These are phyloP conservation scores for Drosophila helvetica DNA, from an alignment of 2,888 invertebrate species.

Conservation along the genomic window DNA sequence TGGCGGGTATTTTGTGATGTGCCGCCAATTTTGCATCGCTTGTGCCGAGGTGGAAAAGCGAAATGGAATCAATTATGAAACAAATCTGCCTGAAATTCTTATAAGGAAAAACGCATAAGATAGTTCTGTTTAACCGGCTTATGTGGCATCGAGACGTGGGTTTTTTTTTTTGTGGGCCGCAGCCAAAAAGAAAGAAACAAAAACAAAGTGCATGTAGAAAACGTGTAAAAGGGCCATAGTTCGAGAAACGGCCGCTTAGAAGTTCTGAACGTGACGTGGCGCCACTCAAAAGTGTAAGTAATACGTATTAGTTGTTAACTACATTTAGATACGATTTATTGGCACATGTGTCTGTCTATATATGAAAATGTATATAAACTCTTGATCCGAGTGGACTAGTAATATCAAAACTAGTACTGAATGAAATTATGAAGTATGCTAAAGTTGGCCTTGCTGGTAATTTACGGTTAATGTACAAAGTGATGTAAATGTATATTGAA, in stretches of 20 bases:
- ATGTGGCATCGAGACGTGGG: background rate
- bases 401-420: background rate
- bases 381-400: background rate
- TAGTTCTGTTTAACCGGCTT: background rate
- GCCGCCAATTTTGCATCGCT: background rate
- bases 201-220: background rate
- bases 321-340: background rate
- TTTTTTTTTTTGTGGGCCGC: background rate
- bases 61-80: background rate
- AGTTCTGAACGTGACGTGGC: background rate
- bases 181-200: background rate
- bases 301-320: background rate
- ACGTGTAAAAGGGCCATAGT: background rate
- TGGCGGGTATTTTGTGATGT: background rate
- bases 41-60: background rate
- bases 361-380: background rate
- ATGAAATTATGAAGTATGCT: too few species aligned
- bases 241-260: background rate
- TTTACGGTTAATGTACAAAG: background rate
- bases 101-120: background rate
- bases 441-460: too few species aligned
- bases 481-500: background rate
- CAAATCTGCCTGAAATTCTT: background rate
- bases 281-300: constrained; percentile 8
- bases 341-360: background rate